Evolutionary conservation across 1,140 invertebrate species (phyloP), one percentile per base, ranked within the genome.

Genomic region (Drosophila sulfurigaster): DNA sequence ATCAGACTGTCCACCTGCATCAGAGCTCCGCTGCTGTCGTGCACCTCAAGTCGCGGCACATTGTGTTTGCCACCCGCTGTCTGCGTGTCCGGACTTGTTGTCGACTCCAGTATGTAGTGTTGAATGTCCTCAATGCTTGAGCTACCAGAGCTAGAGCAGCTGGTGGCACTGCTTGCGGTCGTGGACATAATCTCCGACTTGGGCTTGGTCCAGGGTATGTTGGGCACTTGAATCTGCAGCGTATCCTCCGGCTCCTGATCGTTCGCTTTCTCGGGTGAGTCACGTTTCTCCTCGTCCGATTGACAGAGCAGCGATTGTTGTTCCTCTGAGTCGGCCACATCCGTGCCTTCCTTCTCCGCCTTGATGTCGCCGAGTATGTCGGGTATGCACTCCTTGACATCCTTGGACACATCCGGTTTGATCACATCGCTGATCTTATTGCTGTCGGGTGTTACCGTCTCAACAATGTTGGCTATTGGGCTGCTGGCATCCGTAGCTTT

Each of bases 11-110:
- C 94, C 30, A 95, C 93, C 72, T 94, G 94, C 92, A 95, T 94
- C 0, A 95, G 76, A 45, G 95, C 95, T 2, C 95, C 95, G 67
- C 93, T 94, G 71, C 95, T 95, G 67, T 96, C 94, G 81, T 95
- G 95, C 1, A 96, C 94, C 93, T 96, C 95, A 0, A 96, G 91
- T 65, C 95, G 93, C 0, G 95, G 95, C 4, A 94, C 94, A 66
- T 91, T 87, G 65, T 91, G 85, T 38, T 88, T 88, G 16, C 81
- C 77, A 1, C 67, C 77, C 0, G 65, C 60, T 7, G 85, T 91
- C 11, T 92, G 92, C 0, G 92, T 93, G 13, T 93, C 92, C 2
- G 92, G 92, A 82, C 92, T 93, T 8, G 92, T 93, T 8, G 92
- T 92, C 5, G 92, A 93, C 67, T 93, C 92, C 11, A 93, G 56